These are phyloP conservation scores for Sphaeridia pumilis DNA, from an alignment of 2,888 invertebrate species.

Conservation along the genomic window DNA sequence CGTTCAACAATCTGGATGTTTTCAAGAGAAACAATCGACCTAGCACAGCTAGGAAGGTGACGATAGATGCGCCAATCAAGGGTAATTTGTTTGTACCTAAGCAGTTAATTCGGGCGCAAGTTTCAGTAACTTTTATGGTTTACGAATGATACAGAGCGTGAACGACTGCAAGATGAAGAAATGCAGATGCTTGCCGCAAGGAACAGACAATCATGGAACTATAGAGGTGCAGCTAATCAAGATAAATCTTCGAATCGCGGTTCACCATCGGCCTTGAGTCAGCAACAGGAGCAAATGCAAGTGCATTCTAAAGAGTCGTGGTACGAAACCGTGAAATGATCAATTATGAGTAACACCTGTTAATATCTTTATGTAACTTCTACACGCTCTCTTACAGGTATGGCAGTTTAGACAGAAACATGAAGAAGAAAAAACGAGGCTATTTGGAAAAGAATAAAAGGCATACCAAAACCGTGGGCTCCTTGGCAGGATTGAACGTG, in stretches of 20 bases:
- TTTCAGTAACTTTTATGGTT: not conserved
- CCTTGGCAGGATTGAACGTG: conserved; percentile 24
- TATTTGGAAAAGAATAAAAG: conserved; percentile 23
- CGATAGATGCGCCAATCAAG: not conserved
- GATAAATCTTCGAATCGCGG: too few species aligned
- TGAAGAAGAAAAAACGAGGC: conserved; percentile 26
- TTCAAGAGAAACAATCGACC: conserved; percentile 7
- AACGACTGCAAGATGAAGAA: not conserved
- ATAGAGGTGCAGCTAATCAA: too few species aligned
- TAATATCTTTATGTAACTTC: not conserved
- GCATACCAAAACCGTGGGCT: conserved; percentile 33
- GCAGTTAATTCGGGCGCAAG: not conserved
- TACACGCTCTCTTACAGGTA: conserved; percentile 40
- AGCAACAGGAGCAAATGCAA: too few species aligned
- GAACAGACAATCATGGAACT: too few species aligned
- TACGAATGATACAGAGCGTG: conserved; percentile 2
- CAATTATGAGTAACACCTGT: too few species aligned
- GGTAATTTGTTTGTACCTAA: conserved; percentile 1
- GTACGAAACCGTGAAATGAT: not conserved
- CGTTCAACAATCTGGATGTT: conserved; percentile 13
- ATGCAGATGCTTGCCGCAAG: not conserved
- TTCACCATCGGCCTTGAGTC: too few species aligned
- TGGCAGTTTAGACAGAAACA: conserved; percentile 48
- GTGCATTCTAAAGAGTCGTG: too few species aligned
- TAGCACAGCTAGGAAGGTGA: not conserved